These are phyloP conservation scores for Pica pica DNA, from an alignment of 2,113 vertebrate species.

Conservation along the genomic window DNA sequence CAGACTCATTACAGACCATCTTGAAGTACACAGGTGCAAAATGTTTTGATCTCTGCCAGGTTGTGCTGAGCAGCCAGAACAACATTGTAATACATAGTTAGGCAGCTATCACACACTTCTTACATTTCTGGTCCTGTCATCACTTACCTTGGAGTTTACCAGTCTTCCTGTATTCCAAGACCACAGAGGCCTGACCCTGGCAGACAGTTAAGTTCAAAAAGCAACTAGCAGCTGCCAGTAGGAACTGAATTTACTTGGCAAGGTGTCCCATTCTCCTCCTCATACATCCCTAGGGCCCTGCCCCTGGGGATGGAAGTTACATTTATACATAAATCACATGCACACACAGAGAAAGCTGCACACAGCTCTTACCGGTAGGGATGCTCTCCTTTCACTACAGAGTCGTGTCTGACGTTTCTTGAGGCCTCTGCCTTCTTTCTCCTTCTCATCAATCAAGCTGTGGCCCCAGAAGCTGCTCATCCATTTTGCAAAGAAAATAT, in stretches of 20 bases:
- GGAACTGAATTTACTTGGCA: not conserved
- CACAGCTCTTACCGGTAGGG: slow-evolving; percentile 82
- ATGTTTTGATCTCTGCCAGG: not conserved
- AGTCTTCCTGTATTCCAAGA: not conserved
- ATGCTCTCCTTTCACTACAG: slow-evolving; percentile 77
- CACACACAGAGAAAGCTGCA: not conserved
- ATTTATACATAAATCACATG: not conserved
- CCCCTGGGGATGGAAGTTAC: not conserved
- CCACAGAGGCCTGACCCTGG: not conserved
- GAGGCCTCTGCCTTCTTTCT: slow-evolving; percentile 73
- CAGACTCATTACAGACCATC: not conserved
- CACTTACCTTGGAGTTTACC: not conserved
- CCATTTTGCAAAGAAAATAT: slow-evolving; percentile 94
- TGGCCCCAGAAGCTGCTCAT: slow-evolving; percentile 99
- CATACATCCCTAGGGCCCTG: not conserved
- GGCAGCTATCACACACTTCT: not conserved
- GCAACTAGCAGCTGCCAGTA: not conserved
- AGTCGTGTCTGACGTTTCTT: slow-evolving; percentile 63
- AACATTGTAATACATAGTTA: not conserved
- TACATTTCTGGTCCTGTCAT: not conserved
- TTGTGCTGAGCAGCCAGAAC: not conserved
- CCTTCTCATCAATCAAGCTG: slow-evolving; percentile 67
- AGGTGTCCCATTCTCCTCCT: not conserved
- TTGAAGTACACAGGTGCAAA: not conserved
- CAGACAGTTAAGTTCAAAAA: not conserved